Evolutionary conservation across 2,113 vertebrate species (phyloP).

Genomic region (Pseudopodoces humilis): DNA sequence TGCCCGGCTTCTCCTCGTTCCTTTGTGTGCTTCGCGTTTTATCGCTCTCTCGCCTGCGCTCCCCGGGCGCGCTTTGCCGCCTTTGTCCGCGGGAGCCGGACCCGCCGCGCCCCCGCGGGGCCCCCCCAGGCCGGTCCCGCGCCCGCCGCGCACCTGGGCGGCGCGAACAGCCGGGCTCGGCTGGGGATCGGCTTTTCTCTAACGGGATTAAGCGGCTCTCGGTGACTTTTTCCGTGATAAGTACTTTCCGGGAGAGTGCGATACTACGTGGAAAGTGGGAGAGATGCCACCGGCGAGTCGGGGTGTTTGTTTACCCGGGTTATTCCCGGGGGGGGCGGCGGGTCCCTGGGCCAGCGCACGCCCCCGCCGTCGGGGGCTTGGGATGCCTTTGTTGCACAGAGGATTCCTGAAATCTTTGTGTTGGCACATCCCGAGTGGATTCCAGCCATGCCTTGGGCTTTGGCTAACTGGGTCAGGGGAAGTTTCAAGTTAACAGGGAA

Average conservation of each 20-base stretch:
- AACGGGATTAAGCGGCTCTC: constrained; percentile 44
- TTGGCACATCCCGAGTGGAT: constrained; percentile 39
- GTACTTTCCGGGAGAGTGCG: constrained; percentile 1
- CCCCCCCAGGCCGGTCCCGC: not conserved
- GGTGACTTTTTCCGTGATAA: constrained; percentile 16
- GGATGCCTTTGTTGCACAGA: not conserved
- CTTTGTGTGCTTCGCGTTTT: not conserved
- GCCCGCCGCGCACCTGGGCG: not conserved
- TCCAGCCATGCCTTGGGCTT: constrained; percentile 36
- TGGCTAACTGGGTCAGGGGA: constrained; percentile 58
- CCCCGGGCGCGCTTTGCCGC: not conserved
- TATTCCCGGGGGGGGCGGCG: not conserved
- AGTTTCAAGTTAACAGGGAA: constrained; percentile 40
- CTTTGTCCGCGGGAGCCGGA: not conserved
- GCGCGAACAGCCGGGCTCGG: not conserved
- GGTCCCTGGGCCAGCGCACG: not conserved
- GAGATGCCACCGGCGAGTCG: not conserved
- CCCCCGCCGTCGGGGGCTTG: not conserved
- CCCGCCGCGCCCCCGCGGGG: not conserved
- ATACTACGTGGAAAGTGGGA: constrained; percentile 1
- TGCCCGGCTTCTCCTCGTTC: too few species aligned
- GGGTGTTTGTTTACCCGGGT: not conserved
- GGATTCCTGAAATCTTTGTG: constrained; percentile 22
- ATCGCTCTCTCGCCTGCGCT: not conserved
- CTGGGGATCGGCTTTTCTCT: not conserved